phyloP scores from a whole-genome alignment of 2,797 vertebrate species.

The Pteronotus mesoamericanus region DNA sequence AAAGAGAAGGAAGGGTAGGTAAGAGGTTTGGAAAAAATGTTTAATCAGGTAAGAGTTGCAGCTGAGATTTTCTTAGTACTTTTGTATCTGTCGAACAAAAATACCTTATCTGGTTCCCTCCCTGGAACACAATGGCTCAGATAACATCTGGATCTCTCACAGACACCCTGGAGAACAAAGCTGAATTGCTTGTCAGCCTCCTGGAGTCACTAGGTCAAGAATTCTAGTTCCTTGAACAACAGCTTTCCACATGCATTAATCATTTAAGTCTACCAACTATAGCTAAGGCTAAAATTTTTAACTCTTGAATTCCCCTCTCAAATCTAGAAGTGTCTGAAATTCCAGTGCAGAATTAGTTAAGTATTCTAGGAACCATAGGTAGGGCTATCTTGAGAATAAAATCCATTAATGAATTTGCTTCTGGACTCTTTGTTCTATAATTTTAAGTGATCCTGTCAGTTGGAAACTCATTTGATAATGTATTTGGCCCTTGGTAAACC shows the following conservation, averaged over 20 bases:
- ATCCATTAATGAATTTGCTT: constrained; percentile 41
- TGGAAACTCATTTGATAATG: constrained; percentile 10
- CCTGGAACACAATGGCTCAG: not conserved
- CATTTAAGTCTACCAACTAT: not conserved
- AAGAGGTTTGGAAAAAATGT: not conserved
- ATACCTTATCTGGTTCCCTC: not conserved
- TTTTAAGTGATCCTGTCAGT: constrained; percentile 48
- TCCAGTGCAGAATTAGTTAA: not conserved
- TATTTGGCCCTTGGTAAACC: constrained; percentile 61
- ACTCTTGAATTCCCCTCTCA: not conserved
- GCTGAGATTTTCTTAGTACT: not conserved
- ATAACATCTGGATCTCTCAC: too few species aligned
- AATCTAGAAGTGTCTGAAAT: not conserved
- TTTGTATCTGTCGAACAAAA: not conserved
- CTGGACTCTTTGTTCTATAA: not conserved
- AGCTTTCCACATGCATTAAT: not conserved
- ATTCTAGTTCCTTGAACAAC: not conserved
- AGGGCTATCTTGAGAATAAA: constrained; percentile 2
- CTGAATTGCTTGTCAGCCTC: too few species aligned
- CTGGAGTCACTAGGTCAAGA: not conserved
- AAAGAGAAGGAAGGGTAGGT: not conserved
- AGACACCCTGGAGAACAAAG: too few species aligned
- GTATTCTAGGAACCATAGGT: not conserved
- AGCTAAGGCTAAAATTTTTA: not conserved
- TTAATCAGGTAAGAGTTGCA: not conserved